Percentiles rank a stretch among this genome's conserved stretches.
Evolutionary conservation across 2,797 vertebrate species (phyloP).

Genomic region (Rhynchotus rufescens): DNA sequence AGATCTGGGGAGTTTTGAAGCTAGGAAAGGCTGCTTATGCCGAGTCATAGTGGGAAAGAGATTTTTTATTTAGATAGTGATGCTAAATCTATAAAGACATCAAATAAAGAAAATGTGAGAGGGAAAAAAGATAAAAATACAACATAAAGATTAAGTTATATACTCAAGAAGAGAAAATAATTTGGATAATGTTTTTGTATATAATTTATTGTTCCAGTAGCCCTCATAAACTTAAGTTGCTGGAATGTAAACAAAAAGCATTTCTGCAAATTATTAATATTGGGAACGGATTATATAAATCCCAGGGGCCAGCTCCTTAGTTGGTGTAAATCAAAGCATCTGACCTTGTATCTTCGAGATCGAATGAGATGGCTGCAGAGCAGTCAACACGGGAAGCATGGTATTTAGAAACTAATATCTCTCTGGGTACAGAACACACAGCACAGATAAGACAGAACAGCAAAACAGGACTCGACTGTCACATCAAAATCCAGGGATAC

Average conservation of each 20-base stretch:
- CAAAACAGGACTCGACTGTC: background rate
- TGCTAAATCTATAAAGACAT: background rate
- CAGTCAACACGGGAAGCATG: background rate
- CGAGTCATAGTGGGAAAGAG: constrained; percentile 3
- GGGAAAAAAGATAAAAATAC: background rate
- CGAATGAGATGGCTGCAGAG: background rate
- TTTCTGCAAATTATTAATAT: constrained; percentile 24
- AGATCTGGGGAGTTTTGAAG: background rate
- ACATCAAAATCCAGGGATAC: background rate
- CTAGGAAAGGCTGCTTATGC: background rate
- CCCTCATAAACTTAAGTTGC: background rate
- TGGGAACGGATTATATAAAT: background rate
- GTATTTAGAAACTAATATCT: constrained; percentile 25
- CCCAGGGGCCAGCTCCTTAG: background rate
- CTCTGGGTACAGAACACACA: background rate
- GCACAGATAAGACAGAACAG: constrained; percentile 18
- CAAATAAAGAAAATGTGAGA: background rate
- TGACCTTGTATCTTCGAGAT: constrained; percentile 15
- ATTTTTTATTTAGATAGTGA: constrained; percentile 23
- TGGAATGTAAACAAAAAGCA: constrained; percentile 5
- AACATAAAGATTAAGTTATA: background rate
- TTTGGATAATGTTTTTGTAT: background rate
- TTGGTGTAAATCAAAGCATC: constrained; percentile 31
- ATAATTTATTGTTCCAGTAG: constrained; percentile 22
- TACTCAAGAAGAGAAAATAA: background rate